Base-by-base conservation (phyloP, 2,888 invertebrate genomes). In the Pyrrhia umbra region DNA sequence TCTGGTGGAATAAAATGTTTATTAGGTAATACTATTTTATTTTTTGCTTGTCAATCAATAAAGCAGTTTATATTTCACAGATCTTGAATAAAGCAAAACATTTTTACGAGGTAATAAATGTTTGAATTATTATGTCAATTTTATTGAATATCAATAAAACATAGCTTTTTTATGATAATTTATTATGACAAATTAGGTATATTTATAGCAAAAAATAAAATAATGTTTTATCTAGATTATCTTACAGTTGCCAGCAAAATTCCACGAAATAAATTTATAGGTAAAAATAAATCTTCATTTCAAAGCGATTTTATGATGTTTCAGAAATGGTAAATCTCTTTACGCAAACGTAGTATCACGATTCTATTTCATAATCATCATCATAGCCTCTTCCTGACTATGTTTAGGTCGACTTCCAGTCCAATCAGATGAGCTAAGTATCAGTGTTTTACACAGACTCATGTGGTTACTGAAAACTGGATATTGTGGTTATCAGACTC, bases 21-120 rank as follows among this genome's bases (percentile, higher is more conserved):
- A 43, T 30, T 18, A 30, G 6, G 27, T 42, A 34, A 34, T 34
- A 13, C 1, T 9, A 30, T 54, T 67, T 67, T 61, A 67, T 9
- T 60, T 23, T n/a, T 34, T 15, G n/a, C 16, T 21, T 34, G 25
- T 62, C 39, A 50, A 46, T 46, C 21, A 45, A 55, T 62, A 47
- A 62, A 68, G 37, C 18, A 13, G 16, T 37, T 68, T 62, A 68
- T 62, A 68, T 68, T 68, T 25, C 15, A 15, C 47, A 49, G 59
- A 67, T 45, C 25, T 58, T 45, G 34, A 34, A 18, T 4, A 56
- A 47, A 42, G 47, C 46, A 47, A 20, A 37, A 47, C 55, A 4
- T 9, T 18, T 20, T 18, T 42, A 18, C 18, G n/a, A 34, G 34
- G n/a, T 34, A 34, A 34, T 34, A 34, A 34, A 34, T 34, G n/a